phyloP scores from a whole-genome alignment of 30 jellyfish, hydroid and myxozoan genomes.

The Cassiopea xamachana region DNA sequence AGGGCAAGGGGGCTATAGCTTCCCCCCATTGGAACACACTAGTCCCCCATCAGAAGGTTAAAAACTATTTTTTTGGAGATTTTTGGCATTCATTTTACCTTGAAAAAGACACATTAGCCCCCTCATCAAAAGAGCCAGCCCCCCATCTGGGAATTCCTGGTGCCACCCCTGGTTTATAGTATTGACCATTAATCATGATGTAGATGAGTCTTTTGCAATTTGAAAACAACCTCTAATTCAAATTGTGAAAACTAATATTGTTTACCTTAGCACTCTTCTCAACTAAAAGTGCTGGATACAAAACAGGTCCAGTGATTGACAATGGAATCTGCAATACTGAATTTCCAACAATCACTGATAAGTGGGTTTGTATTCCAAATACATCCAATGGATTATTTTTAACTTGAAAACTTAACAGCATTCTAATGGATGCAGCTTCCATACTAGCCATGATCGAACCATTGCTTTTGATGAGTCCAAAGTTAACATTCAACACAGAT shows the following conservation, averaged over 20 bases:
- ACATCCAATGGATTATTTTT: conserved; percentile 34
- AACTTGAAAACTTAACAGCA: conserved; percentile 24
- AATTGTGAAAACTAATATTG: neutral
- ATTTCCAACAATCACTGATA: conserved; percentile 13
- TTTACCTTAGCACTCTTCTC: conserved; percentile 50
- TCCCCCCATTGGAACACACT: too few relatives aligned
- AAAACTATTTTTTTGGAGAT: too few relatives aligned
- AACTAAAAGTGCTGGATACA: conserved; percentile 19
- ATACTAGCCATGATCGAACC: neutral
- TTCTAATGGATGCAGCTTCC: neutral
- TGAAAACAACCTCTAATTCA: too few relatives aligned
- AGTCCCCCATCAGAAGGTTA: too few relatives aligned
- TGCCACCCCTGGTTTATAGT: too few relatives aligned
- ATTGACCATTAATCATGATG: too few relatives aligned
- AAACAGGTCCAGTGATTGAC: conserved; percentile 37
- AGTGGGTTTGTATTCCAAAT: conserved; percentile 9
- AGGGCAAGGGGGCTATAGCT: too few relatives aligned
- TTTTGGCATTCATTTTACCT: too few relatives aligned
- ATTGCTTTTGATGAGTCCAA: conserved; percentile 30
- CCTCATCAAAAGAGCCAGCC: too few relatives aligned
- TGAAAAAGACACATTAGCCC: too few relatives aligned
- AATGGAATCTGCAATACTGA: conserved; percentile 12
- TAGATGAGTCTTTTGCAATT: too few relatives aligned
- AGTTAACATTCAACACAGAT: conserved; percentile 17
- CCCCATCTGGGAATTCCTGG: too few relatives aligned